Evolutionary conservation across 2,888 invertebrate genomes (phyloP).

Genomic region (Myopa testacea): DNA sequence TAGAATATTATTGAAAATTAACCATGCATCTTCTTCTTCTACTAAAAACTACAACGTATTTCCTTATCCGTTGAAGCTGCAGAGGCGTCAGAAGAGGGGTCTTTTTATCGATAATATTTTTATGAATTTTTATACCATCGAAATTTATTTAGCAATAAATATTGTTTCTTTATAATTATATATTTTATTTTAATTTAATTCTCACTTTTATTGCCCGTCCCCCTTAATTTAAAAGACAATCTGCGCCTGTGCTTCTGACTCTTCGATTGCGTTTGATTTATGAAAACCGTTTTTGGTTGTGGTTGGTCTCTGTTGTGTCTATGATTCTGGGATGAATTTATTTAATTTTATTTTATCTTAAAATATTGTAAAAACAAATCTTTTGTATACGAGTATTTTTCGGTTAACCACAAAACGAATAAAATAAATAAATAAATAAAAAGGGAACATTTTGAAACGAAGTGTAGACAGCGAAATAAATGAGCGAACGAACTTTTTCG

Average conservation of each 20-base stretch:
- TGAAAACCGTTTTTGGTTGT: conserved; percentile 14
- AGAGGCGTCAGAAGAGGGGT: neutral
- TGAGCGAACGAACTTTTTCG: neutral
- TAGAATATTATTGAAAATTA: conserved; percentile 24
- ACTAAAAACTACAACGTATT: neutral
- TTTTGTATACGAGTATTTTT: neutral
- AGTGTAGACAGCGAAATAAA: neutral
- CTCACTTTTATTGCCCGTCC: neutral
- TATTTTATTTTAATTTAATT: too few species aligned
- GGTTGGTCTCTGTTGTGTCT: conserved; percentile 21
- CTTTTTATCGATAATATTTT: neutral
- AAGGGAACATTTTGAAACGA: neutral
- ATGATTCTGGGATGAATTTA: neutral
- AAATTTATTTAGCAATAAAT: too few species aligned
- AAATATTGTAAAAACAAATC: conserved; percentile 6
- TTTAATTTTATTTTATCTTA: conserved; percentile 20
- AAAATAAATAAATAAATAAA: neutral
- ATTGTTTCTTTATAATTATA: too few species aligned
- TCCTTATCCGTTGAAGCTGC: neutral
- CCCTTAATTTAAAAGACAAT: neutral
- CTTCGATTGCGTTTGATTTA: conserved; percentile 16
- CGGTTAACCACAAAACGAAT: conserved; percentile 19
- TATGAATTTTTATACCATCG: neutral
- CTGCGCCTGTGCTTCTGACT: neutral
- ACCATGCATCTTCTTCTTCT: neutral